Evolutionary conservation across 1,140 invertebrate genomes (phyloP), one percentile per base, ranked within the genome.

Genomic region (Daktulosphaira vitifoliae): DNA sequence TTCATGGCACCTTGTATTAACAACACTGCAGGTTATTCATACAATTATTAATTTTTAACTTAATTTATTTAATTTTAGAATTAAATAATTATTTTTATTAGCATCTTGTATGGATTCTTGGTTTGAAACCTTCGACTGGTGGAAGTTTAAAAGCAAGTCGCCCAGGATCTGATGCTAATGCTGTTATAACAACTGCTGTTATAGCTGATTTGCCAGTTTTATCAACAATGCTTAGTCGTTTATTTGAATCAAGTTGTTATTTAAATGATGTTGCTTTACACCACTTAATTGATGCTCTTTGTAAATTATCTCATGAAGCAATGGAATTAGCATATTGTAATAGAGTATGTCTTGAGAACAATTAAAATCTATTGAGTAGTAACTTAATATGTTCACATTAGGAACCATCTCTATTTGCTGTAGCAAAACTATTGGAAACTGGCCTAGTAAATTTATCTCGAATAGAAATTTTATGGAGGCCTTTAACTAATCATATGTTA

Each of bases 71-170:
- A 33, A 33, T 33, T 33, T 11, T 33, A 33, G 29, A 11, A n/a
- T n/a, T n/a, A 6, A 33, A 33, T 11, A 33, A 11, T 33, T 11
- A 33, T 6, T 33, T 33, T 5, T 33, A 77, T 7, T 75, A 96
- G 80, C 95, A 98, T 78, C 79, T 98, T 67, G 92, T 95, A 0
- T 98, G 95, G 95, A 97, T 98, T 71, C 78, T 98, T n/a, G 94
- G 93, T 1, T 74, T 98, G 44, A 97, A 97, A 75, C 90, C 92
- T 2, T 91, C 91, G 0, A 89, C 90, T 1, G 92, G 92, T 13
- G 92, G 92, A 15, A 91, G 90, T 71, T 79, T 96, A 67, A 94
- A 92, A 78, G 86, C 86, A 44, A 83, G 84, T 69, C 82, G 78
- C 74, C 81, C 76, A 64, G 83, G 79, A 68, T 80, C 86, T 1